Percentiles rank a stretch among this genome's conserved stretches.
These are phyloP conservation scores for Phylloscopus collybita DNA, from an alignment of 2,797 vertebrate species.

Conservation along the genomic window DNA sequence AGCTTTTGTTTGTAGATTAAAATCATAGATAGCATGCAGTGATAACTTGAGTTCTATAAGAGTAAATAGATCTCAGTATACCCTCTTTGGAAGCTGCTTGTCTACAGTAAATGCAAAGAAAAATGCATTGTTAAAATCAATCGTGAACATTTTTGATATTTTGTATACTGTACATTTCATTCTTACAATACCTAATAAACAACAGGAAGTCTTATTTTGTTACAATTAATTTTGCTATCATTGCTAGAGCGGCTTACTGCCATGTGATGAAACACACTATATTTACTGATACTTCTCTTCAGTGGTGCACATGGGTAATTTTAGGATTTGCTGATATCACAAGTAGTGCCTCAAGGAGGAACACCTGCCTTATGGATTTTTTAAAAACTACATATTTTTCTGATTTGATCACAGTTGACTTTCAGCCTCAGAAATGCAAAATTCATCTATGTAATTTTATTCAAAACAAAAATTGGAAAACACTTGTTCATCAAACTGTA, in stretches of 20 bases:
- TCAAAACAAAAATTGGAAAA: neutral
- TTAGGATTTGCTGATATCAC: neutral
- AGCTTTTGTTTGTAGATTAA: neutral
- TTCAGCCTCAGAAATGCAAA: neutral
- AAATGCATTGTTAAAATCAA: neutral
- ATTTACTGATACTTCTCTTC: neutral
- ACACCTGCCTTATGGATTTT: neutral
- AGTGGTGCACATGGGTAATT: neutral
- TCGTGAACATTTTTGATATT: constrained; percentile 27
- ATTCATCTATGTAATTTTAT: neutral
- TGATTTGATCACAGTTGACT: neutral
- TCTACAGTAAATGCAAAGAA: constrained; percentile 21
- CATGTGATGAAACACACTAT: neutral
- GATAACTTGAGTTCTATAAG: neutral
- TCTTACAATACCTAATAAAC: constrained; percentile 47
- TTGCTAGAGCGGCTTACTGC: neutral
- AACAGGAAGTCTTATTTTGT: constrained; percentile 49
- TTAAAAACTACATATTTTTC: neutral
- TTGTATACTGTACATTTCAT: constrained; percentile 48
- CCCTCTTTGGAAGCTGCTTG: neutral
- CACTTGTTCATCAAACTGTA: neutral
- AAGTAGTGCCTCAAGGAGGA: neutral
- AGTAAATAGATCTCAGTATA: neutral
- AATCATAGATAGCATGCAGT: neutral
- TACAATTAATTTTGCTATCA: constrained; percentile 30